Conservation (phyloP, 1,140 invertebrate genomes). For the Eufriesea mexicana region DNA sequence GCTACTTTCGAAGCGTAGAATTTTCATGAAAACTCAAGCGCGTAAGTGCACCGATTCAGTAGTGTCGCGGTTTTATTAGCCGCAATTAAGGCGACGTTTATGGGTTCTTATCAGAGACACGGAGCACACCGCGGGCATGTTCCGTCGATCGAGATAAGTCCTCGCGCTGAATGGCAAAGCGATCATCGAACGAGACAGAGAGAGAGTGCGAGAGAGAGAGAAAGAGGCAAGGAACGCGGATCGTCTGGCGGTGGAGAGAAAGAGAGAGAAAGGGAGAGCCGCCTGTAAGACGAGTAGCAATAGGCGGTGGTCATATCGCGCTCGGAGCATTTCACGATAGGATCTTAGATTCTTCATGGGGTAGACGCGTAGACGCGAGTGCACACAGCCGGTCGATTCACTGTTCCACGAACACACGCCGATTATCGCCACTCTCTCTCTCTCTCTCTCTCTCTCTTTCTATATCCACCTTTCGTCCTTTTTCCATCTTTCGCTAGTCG, state of each 20-base stretch:
- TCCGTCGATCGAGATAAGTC: constrained; percentile 74
- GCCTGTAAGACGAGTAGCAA: constrained; percentile 78
- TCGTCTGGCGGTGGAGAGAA: too few species aligned
- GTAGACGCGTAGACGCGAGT: constrained; percentile 12
- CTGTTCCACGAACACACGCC: constrained; percentile 26
- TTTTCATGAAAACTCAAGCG: not conserved
- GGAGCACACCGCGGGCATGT: constrained; percentile 35
- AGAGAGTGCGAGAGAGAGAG: not conserved
- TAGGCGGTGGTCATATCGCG: constrained; percentile 77
- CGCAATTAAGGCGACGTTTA: constrained; percentile 43
- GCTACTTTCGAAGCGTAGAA: not conserved
- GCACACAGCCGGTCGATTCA: constrained; percentile 23
- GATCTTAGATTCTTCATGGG: constrained; percentile 64
- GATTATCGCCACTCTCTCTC: constrained; percentile 21
- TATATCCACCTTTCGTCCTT: not conserved
- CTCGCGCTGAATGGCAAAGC: constrained; percentile 65
- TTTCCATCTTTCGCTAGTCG: not conserved
- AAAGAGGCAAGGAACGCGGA: not conserved
- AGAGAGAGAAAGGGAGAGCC: constrained; percentile 47
- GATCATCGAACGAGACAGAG: constrained; percentile 57
- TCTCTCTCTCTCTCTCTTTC: too few species aligned
- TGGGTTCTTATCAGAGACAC: constrained; percentile 24
- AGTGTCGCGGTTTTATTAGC: constrained; percentile 43
- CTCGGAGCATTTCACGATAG: constrained; percentile 71
- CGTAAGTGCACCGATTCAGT: not conserved